phyloP scores from a whole-genome alignment of 2,888 invertebrate species.

The Drosophila suboccidentalis region DNA sequence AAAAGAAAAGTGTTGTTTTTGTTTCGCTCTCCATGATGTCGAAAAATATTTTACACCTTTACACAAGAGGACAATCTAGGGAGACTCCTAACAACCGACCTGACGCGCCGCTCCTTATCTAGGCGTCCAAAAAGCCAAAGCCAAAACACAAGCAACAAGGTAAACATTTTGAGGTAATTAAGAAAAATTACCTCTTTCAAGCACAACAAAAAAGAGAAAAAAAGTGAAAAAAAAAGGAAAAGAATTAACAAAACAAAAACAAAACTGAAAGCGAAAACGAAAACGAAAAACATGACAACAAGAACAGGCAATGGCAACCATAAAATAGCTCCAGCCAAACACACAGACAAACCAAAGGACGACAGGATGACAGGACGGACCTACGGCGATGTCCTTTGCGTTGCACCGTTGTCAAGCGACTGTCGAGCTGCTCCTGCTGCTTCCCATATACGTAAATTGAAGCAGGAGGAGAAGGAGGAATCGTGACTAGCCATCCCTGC shows the following conservation, averaged over 20 bases:
- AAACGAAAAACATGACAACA: slow-evolving; percentile 48
- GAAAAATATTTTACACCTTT: slow-evolving; percentile 80
- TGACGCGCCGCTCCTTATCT: slow-evolving; percentile 64
- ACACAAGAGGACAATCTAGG: slow-evolving; percentile 62
- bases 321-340: slow-evolving; percentile 61
- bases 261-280: slow-evolving; percentile 18
- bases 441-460: not conserved
- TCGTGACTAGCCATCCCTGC: slow-evolving; percentile 4
- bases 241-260: slow-evolving; percentile 38
- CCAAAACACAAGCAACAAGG: slow-evolving; percentile 75
- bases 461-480: not conserved
- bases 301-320: slow-evolving; percentile 40
- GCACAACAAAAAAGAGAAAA: slow-evolving; percentile 19
- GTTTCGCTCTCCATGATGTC: slow-evolving; percentile 36
- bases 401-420: slow-evolving; percentile 36
- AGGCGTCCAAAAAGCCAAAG: slow-evolving; percentile 49
- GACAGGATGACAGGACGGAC: slow-evolving; percentile 12
- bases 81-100: slow-evolving; percentile 55
- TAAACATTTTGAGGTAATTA: slow-evolving; percentile 80
- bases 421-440: slow-evolving; percentile 3
- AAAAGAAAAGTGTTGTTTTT: slow-evolving; percentile 61
- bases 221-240: slow-evolving; percentile 28
- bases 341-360: slow-evolving; percentile 47
- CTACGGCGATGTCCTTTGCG: slow-evolving; percentile 19
- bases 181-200: slow-evolving; percentile 78